Evolutionary conservation across 2,888 invertebrate genomes (phyloP).

Genomic region (Leistus spinibarbis): DNA sequence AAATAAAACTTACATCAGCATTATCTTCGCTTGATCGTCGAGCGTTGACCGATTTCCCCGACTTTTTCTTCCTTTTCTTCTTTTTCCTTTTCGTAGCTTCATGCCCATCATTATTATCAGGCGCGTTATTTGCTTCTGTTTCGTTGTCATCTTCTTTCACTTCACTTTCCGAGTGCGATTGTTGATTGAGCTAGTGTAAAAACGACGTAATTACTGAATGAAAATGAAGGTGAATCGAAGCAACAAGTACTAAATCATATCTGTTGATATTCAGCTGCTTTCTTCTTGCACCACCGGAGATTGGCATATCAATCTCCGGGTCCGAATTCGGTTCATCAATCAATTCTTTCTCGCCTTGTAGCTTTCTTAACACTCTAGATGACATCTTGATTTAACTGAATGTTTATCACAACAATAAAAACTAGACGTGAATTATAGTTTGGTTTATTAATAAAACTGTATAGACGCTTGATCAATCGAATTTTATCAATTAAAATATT

Average conservation of each 20-base stretch:
- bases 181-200: slow-evolving; percentile 64
- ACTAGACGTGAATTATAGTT: neutral
- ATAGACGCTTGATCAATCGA: slow-evolving; percentile 17
- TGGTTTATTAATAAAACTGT: slow-evolving; percentile 3
- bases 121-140: slow-evolving; percentile 64
- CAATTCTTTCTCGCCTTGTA: slow-evolving; percentile 65
- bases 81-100: slow-evolving; percentile 64
- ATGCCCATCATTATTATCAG: slow-evolving; percentile 57
- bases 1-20: slow-evolving; percentile 60
- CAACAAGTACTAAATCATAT: slow-evolving; percentile 67
- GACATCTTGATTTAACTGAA: slow-evolving; percentile 59
- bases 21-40: slow-evolving; percentile 69
- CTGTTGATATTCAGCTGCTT: slow-evolving; percentile 69
- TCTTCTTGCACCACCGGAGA: slow-evolving; percentile 60
- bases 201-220: neutral
- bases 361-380: slow-evolving; percentile 68
- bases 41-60: slow-evolving; percentile 58
- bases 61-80: slow-evolving; percentile 70
- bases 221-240: neutral
- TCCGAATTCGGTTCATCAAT: slow-evolving; percentile 60
- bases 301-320: slow-evolving; percentile 61
- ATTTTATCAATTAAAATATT: slow-evolving; percentile 9
- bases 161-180: slow-evolving; percentile 71
- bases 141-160: slow-evolving; percentile 72
- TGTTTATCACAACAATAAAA: neutral